Percentiles rank a stretch among this genome's conserved stretches.
These are phyloP conservation scores for Zaprionus ornatus DNA, from an alignment of 1,140 invertebrate species.

Conservation along the genomic window DNA sequence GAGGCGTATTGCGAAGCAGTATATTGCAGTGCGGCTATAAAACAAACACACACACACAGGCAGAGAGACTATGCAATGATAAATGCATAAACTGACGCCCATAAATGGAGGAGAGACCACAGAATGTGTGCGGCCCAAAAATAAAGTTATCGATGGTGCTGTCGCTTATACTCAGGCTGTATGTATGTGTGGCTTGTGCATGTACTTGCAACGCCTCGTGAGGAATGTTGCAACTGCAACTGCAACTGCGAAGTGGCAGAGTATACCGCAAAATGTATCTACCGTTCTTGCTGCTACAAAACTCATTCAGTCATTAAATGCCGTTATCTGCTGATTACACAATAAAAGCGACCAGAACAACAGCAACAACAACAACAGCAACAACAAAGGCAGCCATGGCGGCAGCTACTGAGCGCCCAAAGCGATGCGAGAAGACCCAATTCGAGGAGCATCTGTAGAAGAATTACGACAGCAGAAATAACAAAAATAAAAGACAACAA, in stretches of 20 bases:
- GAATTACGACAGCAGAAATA: slow-evolving; percentile 41
- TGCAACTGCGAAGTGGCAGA: slow-evolving; percentile 30
- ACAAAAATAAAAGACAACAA: slow-evolving; percentile 18
- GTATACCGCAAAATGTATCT: slow-evolving; percentile 40
- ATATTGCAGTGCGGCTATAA: slow-evolving; percentile 3
- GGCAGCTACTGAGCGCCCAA: slow-evolving; percentile 67
- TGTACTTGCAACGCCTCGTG: slow-evolving; percentile 55
- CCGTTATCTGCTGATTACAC: slow-evolving; percentile 81
- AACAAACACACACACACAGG: slow-evolving; percentile 7
- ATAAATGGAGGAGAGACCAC: slow-evolving; percentile 23
- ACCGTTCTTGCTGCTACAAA: slow-evolving; percentile 33
- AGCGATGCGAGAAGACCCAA: slow-evolving; percentile 62
- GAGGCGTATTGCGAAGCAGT: slow-evolving; percentile 19
- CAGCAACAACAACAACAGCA: slow-evolving; percentile 17
- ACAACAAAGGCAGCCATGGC: slow-evolving; percentile 25
- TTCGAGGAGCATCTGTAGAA: slow-evolving; percentile 70
- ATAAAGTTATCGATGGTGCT: slow-evolving; percentile 66
- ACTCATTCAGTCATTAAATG: slow-evolving; percentile 82
- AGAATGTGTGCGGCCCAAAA: slow-evolving; percentile 51
- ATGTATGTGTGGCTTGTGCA: slow-evolving; percentile 13
- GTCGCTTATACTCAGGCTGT: background rate
- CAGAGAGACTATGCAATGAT: background rate
- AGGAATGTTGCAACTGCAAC: slow-evolving; percentile 49
- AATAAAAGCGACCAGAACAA: slow-evolving; percentile 69
- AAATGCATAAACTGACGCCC: slow-evolving; percentile 14